Evolutionary conservation across 2,113 vertebrate genomes (phyloP).

Genomic region (Formicarius rufipectus): DNA sequence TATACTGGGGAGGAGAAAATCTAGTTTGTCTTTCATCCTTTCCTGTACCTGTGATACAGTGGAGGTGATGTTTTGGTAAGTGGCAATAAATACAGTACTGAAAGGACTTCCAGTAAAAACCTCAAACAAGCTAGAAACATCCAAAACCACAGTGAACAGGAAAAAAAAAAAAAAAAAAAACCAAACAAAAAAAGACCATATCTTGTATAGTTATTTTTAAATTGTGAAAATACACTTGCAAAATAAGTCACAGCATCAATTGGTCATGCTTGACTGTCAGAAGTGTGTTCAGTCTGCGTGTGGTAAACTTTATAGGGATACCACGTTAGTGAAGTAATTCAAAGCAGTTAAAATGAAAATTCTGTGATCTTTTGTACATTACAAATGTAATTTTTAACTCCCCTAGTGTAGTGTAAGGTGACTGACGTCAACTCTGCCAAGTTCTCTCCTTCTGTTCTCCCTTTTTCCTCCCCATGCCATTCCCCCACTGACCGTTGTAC

Average conservation of each 20-base stretch:
- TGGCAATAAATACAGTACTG: neutral
- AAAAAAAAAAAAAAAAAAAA: neutral
- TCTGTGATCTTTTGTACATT: neutral
- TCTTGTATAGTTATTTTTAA: neutral
- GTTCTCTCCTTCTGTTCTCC: neutral
- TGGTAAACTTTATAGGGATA: neutral
- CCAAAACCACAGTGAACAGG: fast-evolving
- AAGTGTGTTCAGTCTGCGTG: neutral
- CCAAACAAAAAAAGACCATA: neutral
- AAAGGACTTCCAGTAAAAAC: neutral
- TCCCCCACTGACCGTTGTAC: neutral
- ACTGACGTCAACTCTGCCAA: neutral
- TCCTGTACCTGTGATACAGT: neutral
- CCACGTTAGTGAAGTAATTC: neutral
- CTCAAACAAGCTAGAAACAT: neutral
- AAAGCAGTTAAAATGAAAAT: neutral
- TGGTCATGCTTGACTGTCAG: neutral
- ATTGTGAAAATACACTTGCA: neutral
- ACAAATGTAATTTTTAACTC: neutral
- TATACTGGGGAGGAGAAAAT: neutral
- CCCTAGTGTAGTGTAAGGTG: neutral
- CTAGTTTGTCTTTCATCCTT: neutral
- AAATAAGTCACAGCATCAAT: neutral
- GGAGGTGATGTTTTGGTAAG: neutral
- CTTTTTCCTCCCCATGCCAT: neutral